These are phyloP conservation scores for Phyllopteryx taeniolatus DNA, from an alignment of 2,113 vertebrate species.

Conservation along the genomic window DNA sequence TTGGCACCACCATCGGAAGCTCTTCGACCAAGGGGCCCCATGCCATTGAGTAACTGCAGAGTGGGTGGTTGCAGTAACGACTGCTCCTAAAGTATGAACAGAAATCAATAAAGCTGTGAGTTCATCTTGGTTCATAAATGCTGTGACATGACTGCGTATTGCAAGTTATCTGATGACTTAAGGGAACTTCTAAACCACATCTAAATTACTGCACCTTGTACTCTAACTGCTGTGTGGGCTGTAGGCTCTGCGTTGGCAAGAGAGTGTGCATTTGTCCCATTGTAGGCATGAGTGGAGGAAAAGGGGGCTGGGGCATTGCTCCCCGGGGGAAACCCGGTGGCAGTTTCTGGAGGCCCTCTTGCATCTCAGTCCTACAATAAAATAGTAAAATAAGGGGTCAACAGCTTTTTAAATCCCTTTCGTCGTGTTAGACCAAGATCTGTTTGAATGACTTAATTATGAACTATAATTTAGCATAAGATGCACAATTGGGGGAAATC, in stretches of 20 bases:
- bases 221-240: slow-evolving; percentile 89
- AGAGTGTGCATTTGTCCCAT: slow-evolving; percentile 85
- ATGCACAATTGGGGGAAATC: no score
- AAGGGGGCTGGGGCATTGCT: slow-evolving; percentile 82
- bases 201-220: slow-evolving; percentile 84
- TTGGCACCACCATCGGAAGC: slow-evolving; percentile 96
- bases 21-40: slow-evolving; percentile 95
- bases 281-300: slow-evolving; percentile 83
- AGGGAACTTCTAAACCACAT: background rate
- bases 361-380: slow-evolving; percentile 83
- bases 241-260: slow-evolving; percentile 88
- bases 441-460: background rate
- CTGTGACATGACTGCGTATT: background rate
- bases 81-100: slow-evolving; percentile 80
- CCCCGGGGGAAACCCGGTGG: slow-evolving; percentile 86
- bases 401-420: background rate
- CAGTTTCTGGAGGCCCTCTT: slow-evolving; percentile 93
- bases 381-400: background rate
- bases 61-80: slow-evolving; percentile 94
- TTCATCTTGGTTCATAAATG: background rate
- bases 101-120: background rate
- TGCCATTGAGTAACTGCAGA: slow-evolving; percentile 93
- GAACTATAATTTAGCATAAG: background rate
- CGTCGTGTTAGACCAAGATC: background rate
- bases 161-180: background rate